These are phyloP conservation scores for Athene noctua DNA, from an alignment of 2,113 vertebrate genomes.

Conservation along the genomic window DNA sequence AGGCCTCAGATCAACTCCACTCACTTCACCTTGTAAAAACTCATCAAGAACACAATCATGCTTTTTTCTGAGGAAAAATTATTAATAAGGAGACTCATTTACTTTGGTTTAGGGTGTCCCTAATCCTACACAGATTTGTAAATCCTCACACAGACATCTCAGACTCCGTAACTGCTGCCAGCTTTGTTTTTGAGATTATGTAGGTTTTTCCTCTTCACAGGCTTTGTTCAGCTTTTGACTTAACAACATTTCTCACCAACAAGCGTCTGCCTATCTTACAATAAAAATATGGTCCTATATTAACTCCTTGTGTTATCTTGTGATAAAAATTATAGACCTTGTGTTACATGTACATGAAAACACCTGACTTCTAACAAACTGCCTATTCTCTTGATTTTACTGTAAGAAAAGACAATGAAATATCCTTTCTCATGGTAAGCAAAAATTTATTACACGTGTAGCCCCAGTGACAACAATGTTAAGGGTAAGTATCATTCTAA, in stretches of 20 bases:
- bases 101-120: background rate
- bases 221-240: background rate
- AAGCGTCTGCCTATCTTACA: background rate
- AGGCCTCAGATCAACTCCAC: background rate
- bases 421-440: background rate
- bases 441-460: background rate
- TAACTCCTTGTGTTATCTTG: background rate
- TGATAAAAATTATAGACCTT: background rate
- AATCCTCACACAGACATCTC: background rate
- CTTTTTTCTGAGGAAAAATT: background rate
- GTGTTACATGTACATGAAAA: background rate
- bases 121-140: background rate
- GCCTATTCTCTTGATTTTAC: background rate
- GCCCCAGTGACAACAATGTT: background rate
- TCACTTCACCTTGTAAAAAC: background rate
- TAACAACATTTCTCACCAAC: background rate
- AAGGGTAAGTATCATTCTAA: background rate
- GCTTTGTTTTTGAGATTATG: background rate
- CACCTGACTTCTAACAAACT: background rate
- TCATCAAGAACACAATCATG: background rate
- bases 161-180: background rate
- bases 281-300: background rate
- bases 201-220: background rate
- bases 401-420: background rate
- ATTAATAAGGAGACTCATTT: background rate